phyloP scores from a whole-genome alignment of 2,797 vertebrate genomes.

The Lerista edwardsae region DNA sequence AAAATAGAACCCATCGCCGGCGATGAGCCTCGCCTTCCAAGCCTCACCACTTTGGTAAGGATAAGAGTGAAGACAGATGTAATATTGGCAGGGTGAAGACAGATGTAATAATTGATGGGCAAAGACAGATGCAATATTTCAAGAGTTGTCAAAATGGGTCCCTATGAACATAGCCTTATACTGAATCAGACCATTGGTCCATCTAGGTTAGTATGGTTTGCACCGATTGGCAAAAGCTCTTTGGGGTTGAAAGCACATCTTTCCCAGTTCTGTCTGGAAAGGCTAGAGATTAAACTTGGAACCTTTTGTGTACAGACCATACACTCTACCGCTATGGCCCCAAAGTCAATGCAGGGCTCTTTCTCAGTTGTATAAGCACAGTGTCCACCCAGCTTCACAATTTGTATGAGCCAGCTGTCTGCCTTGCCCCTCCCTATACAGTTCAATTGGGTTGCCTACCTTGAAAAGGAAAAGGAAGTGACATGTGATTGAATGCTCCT shows the following conservation, averaged over 20 bases:
- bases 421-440: not conserved
- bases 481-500: not conserved
- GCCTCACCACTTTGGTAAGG: slow-evolving; percentile 23
- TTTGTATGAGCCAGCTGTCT: not conserved
- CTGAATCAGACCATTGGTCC: too few species aligned
- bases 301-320: too few species aligned
- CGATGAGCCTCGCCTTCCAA: slow-evolving; percentile 54
- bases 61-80: not conserved
- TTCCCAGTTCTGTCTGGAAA: too few species aligned
- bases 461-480: not conserved
- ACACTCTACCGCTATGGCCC: too few species aligned
- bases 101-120: not conserved
- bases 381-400: not conserved
- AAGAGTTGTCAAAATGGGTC: not conserved
- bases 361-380: too few species aligned
- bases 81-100: slow-evolving; percentile 13
- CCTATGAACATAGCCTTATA: too few species aligned
- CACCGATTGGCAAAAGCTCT: too few species aligned
- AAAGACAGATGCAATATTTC: slow-evolving; percentile 10
- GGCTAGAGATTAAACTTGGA: too few species aligned
- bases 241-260: too few species aligned
- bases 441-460: not conserved
- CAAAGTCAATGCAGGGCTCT: not conserved
- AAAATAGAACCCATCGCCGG: slow-evolving; percentile 63
- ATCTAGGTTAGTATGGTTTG: too few species aligned